Base-by-base conservation (phyloP, 2,888 invertebrate genomes). In the Chymomyza amoena region DNA sequence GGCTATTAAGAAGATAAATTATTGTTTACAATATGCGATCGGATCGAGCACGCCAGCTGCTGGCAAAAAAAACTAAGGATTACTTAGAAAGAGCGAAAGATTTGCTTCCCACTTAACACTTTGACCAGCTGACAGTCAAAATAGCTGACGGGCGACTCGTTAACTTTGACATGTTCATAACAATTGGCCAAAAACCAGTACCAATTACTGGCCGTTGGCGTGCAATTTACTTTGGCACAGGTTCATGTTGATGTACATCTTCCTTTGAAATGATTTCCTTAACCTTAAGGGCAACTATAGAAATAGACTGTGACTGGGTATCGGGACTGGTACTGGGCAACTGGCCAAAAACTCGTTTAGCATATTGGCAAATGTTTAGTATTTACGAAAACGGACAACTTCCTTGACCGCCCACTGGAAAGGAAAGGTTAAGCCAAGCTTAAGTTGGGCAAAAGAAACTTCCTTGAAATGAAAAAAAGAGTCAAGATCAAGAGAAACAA, bases 91-190 rank as follows among this genome's bases (percentile, higher is more conserved):
- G 39, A 45, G 39, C 39, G 39, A n/a, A 15, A 54, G 16, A 16
- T 54, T 54, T 54, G 54, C 54, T 81, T 73, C 60, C 68, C 84
- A 81, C 78, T 86, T 86, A 86, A 75, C 84, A 77, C 84, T 80
- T 81, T 80, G 84, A 69, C 74, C 71, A 72, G 78, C 87, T 84
- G 84, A 84, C 84, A 86, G 80, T 70, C 73, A 57, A 72, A 80
- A 77, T 78, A 69, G 77, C 77, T 70, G 69, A 69, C 66, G 72
- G 80, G 66, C 51, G 15, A 72, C 76, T 86, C 75, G 80, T 87
- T 84, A 79, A 74, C 84, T 84, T 87, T 87, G 87, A 84, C 87
- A 84, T 84, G 87, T 84, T 87, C 84, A 87, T 84, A 84, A 84
- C 80, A 80, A 84, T 80, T 80, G 81, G 69, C 84, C 72, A 56